Evolutionary conservation across 1,140 invertebrate genomes (phyloP), one percentile per base, ranked within the genome.

Genomic region (Pantala flavescens): DNA sequence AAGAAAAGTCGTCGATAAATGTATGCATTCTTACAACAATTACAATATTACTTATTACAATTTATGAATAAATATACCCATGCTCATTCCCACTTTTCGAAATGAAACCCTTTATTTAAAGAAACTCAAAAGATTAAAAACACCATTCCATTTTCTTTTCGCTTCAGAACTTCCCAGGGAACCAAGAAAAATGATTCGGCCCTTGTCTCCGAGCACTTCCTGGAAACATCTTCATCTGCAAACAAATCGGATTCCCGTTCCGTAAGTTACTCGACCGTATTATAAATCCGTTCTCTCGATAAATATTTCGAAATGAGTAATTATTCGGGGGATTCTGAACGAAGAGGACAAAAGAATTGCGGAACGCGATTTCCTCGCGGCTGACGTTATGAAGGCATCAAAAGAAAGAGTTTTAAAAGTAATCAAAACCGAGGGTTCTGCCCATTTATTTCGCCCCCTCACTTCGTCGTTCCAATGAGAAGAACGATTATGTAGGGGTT

Each of bases 371-470:
- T 63, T 63, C 12, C 16, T 63, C 16, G 49, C 5, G 2, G 49
- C 49, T 63, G 49, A 21, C 14, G 49, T 16, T 63, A 21, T 21
- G 49, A 63, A 21, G 49, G 49, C 16, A 21, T 63, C 16, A 63
- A 63, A 63, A 63, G 49, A 63, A 63, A 63, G n/a, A 21, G n/a
- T 16, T 63, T 63, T 21, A 21, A 63, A 63, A 63, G 49, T 63
- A 63, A 63, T 63, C 49, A 63, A 63, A 16, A 63, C n/a, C 5
- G 49, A 63, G 49, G 49, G 77, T 71, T 23, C n/a, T 28, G 77
- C 43, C 76, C 78, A 74, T 74, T 76, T 73, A 42, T 74, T 16
- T 74, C 74, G 70, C 71, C 74, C 75, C 36, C 63, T 72, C 71
- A 72, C 71, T 75, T 72, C 70, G 42, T 28, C 24, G n/a, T 72